Evolutionary conservation across 2,888 invertebrate genomes (phyloP).

Genomic region (Euplagia quadripunctaria): DNA sequence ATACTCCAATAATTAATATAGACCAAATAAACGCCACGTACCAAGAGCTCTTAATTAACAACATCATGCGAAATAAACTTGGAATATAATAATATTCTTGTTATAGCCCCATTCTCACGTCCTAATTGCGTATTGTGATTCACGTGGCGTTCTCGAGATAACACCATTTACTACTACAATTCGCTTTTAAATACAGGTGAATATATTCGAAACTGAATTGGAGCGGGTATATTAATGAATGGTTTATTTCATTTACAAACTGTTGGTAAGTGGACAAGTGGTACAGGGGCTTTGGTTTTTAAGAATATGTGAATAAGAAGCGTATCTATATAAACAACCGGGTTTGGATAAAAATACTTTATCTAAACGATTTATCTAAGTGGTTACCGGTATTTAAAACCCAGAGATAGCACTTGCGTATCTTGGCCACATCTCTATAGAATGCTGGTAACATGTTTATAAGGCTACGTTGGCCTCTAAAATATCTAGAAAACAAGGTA

Average conservation of each 20-base stretch:
- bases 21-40: constrained; percentile 15
- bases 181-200: constrained; percentile 5
- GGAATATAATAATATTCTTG: constrained; percentile 21
- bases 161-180: constrained; percentile 36
- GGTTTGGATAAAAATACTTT: too few species aligned
- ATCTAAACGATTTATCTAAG: too few species aligned
- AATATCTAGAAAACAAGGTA: too few species aligned
- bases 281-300: neutral
- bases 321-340: neutral
- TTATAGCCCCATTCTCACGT: constrained; percentile 41
- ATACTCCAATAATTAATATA: constrained; percentile 18
- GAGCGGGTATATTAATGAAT: neutral
- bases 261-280: neutral
- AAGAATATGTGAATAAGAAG: neutral
- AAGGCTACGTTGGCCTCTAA: too few species aligned
- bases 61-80: constrained; percentile 30
- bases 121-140: constrained; percentile 45
- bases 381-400: too few species aligned
- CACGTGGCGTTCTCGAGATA: constrained; percentile 28
- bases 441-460: too few species aligned
- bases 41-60: constrained; percentile 28
- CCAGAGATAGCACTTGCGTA: too few species aligned
- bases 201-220: neutral
- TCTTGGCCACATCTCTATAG: too few species aligned
- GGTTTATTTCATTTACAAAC: neutral